These are phyloP conservation scores for Megaptera novaeangliae DNA, from an alignment of 2,113 vertebrate species.

Conservation along the genomic window DNA sequence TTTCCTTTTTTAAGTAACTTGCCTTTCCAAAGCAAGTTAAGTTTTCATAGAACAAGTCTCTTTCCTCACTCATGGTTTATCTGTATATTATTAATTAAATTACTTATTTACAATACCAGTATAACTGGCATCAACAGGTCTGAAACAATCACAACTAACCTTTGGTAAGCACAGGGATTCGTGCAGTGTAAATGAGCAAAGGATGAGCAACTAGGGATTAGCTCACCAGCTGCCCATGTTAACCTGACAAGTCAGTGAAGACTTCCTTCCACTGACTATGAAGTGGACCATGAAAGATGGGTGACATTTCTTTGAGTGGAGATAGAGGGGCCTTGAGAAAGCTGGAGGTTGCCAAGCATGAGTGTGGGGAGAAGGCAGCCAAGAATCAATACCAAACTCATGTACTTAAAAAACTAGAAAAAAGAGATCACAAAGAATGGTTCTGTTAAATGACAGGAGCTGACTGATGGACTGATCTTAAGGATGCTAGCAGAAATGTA, in stretches of 20 bases:
- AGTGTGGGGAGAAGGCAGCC: background rate
- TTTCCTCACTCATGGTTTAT: background rate
- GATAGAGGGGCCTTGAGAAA: background rate
- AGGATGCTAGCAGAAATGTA: background rate
- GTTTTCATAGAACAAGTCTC: background rate
- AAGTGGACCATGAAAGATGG: background rate
- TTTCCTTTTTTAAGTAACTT: background rate
- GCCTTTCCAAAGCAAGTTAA: background rate
- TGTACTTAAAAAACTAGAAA: background rate
- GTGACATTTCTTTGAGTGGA: background rate
- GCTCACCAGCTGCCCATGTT: background rate
- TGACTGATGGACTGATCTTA: background rate
- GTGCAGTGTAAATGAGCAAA: background rate
- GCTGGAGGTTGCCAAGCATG: background rate
- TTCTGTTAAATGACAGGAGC: background rate
- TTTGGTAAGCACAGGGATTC: background rate
- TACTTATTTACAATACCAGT: background rate
- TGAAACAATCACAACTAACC: background rate
- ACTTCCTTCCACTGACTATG: background rate
- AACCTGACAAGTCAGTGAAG: background rate
- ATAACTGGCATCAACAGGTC: background rate
- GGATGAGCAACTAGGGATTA: background rate
- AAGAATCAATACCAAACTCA: background rate
- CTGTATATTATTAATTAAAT: background rate
- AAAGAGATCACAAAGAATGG: background rate